Evolutionary conservation across 2,113 vertebrate genomes (phyloP), one percentile per base, ranked within the genome.

Genomic region (Mola mola): DNA sequence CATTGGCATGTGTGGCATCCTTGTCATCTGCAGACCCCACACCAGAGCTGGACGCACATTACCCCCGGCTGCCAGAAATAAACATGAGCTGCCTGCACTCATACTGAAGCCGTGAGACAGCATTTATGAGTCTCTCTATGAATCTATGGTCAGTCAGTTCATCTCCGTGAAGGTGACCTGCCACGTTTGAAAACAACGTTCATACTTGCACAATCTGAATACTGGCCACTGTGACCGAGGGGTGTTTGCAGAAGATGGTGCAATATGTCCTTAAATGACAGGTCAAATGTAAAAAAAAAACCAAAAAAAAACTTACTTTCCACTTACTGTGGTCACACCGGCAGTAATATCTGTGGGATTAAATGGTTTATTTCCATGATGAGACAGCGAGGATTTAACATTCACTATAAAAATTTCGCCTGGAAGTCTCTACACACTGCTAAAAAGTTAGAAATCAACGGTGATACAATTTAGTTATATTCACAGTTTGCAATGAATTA

Each of bases 21-120:
- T 6, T 36, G 81, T 47, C 76, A 82, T 83, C 48, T 72, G 65
- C 42, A 42, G 66, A 63, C 68, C 59, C 65, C 59, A 59, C 77
- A 47, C 58, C 64, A 40, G 40, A 17, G 4, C 58, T 65, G 26
- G 24, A 36, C 21, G 12, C 36, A 48, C 58, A 44, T 68, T 42
- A 57, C 52, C 63, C n/a, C 66, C 4, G 16, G 31, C 66, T 42
- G 73, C 81, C 79, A 79, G 57, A 82, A 87, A 87, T 88, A 87
- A 69, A 79, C 78, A 29, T 0, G 21, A 72, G 38, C 65, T 25
- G 36, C 42, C 49, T 64, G 72, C 41, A 17, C 25, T 67, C 48
- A 53, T 66, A 12, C 6, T 44, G 22, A 70, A 68, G 75, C 70
- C 13, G 22, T 81, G 79, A 83, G 56, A 46, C 69, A 62, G 78